Percentiles rank a stretch among this genome's conserved stretches.
Conservation (phyloP, 2,888 invertebrate genomes). For the Epirrhoe alternata region DNA sequence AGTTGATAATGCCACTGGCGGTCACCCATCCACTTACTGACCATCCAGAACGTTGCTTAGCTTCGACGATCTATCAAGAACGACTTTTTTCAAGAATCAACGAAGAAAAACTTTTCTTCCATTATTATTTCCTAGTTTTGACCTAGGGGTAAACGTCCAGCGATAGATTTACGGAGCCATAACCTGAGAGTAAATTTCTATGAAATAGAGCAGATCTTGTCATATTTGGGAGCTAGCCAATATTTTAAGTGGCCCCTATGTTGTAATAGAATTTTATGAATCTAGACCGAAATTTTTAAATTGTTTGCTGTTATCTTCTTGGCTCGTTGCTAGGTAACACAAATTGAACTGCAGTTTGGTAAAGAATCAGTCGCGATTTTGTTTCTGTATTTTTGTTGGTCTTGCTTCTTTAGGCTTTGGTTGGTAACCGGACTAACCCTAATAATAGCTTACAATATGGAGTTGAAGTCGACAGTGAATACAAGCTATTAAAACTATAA, state of each 20-base stretch:
- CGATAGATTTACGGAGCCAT: constrained; percentile 3
- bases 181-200: constrained; percentile 9
- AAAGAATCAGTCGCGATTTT: no score
- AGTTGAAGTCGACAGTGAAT: no score
- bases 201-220: constrained; percentile 22
- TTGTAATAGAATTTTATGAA: constrained; percentile 29
- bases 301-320: constrained; percentile 28
- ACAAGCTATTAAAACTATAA: no score
- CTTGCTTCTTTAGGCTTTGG: no score
- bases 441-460: no score
- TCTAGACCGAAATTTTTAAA: constrained; percentile 12
- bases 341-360: not conserved
- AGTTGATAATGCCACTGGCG: no score
- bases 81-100: no score
- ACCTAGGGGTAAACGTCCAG: constrained; percentile 6
- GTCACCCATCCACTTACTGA: no score
- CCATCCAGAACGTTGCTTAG: no score
- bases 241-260: constrained; percentile 27
- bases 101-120: not conserved
- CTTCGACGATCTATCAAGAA: no score
- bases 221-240: constrained; percentile 27
- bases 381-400: not conserved
- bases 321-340: not conserved
- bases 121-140: constrained; percentile 8
- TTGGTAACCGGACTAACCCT: no score